Percentiles rank a stretch among this genome's conserved stretches.
phyloP scores from a whole-genome alignment of 2,113 vertebrate genomes.

The Formicarius rufipectus region DNA sequence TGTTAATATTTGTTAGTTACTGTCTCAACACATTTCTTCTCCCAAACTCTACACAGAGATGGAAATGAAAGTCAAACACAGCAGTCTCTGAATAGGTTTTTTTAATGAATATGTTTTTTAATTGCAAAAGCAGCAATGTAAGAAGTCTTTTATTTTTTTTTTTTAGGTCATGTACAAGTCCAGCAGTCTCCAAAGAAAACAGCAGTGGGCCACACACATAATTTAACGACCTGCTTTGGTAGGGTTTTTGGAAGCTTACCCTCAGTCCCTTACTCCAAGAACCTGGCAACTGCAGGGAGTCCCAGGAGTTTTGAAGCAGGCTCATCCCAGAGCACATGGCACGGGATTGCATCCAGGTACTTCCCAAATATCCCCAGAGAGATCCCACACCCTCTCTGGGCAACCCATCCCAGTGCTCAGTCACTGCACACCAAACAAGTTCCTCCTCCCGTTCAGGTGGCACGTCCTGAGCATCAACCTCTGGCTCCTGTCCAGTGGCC shows the following conservation, averaged over 20 bases:
- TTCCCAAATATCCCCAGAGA: not conserved
- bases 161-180: not conserved
- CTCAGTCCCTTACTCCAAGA: not conserved
- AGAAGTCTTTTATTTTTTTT: not conserved
- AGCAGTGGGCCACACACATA: accelerated
- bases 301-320: too few species aligned
- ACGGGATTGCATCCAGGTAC: not conserved
- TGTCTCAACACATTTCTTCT: not conserved
- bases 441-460: not conserved
- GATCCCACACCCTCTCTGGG: not conserved
- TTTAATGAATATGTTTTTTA: not conserved
- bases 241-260: not conserved
- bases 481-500: too few species aligned
- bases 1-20: too few species aligned
- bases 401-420: not conserved
- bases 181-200: not conserved
- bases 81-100: not conserved
- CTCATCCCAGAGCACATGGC: not conserved
- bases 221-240: not conserved
- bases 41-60: not conserved
- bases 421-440: not conserved
- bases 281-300: not conserved
- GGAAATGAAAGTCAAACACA: not conserved
- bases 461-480: too few species aligned
- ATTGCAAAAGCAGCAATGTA: not conserved